Evolutionary conservation across 1,140 invertebrate genomes (phyloP), one percentile per base, ranked within the genome.

Genomic region (Ostrea edulis): DNA sequence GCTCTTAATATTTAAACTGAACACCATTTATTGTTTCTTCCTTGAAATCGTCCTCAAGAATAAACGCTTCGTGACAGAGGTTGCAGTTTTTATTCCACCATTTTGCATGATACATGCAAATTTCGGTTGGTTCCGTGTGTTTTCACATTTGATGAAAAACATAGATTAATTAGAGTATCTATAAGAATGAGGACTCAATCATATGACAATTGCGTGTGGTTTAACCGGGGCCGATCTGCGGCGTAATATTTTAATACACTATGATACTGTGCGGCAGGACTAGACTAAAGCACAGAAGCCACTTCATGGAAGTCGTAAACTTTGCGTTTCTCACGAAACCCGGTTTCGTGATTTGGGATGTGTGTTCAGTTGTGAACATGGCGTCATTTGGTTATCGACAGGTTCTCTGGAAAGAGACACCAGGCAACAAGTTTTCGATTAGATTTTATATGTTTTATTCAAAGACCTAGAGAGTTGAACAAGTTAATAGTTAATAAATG

Each of bases 161-260:
- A 89, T 89, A 89, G 88, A 89, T 89, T 89, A 89, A 89, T 89
- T 89, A 87, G 86, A 82, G 85, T 89, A 89, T 89, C 88, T 87
- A 83, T 84, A 87, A 89, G 86, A 87, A 89, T 87, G 81, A 54
- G 71, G 88, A 53, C 62, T 85, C 86, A 87, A 86, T 65, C 88
- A 89, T 86, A 85, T 84, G 81, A 85, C 85, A 89, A 87, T 87
- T 87, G 88, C 88, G 88, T 89, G 88, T 81, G 68, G 82, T 35
- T 82, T 82, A 82, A 85, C 53, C n/a, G 20, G 82, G 84, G 71
- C 82, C 85, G 84, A 82, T 82, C 82, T 55, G 68, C 86, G 84
- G 86, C 86, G 87, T 89, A 87, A 89, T 89, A 87, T 77, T 89
- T 89, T 89, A 87, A 85, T 87, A 81, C 55, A 82, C 65, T 35